A percentile compares a stretch with the other conserved stretches of the same genome.
Conservation (phyloP, 2,113 vertebrate genomes). For the Carlito syrichta region DNA sequence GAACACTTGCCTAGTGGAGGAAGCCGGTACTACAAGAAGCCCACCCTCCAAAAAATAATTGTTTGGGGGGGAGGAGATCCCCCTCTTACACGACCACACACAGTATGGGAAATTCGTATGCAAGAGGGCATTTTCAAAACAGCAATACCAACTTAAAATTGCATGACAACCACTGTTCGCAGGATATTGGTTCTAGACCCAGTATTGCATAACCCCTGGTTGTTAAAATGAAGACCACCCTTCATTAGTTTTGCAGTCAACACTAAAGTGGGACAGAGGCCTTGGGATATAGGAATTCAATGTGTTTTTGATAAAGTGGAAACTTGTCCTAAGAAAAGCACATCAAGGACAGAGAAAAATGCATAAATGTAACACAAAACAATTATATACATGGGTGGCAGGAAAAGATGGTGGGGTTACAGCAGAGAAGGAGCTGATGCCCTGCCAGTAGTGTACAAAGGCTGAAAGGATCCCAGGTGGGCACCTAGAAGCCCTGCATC, state of each 20-base stretch:
- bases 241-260: neutral
- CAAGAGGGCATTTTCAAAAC: neutral
- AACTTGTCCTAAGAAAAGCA: neutral
- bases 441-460: neutral
- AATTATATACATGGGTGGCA: neutral
- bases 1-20: no score
- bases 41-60: no score
- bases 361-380: neutral
- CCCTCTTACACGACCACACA: neutral
- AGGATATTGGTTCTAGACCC: no score
- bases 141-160: neutral
- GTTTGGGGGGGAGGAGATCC: no score
- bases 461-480: rapidly evolving
- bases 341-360: neutral
- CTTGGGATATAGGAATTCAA: neutral
- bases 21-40: no score
- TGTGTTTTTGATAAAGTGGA: neutral
- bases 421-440: no score
- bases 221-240: no score
- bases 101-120: neutral
- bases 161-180: neutral
- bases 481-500: neutral
- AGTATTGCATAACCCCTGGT: neutral
- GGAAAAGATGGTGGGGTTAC: neutral
- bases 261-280: neutral